Evolutionary conservation across 2,797 vertebrate genomes (phyloP).

Genomic region (Takifugu rubripes): DNA sequence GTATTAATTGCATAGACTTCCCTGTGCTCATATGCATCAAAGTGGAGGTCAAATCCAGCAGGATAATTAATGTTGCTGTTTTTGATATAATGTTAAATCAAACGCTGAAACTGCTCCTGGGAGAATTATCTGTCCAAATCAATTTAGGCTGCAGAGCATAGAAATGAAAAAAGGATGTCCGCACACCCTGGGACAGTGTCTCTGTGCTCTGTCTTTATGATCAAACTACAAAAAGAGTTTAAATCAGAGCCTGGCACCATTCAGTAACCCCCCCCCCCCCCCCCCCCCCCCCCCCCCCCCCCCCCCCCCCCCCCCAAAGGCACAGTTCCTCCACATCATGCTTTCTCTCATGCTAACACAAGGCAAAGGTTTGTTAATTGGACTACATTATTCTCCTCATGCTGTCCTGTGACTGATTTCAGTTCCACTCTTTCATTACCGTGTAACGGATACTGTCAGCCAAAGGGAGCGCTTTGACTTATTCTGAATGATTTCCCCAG

Average conservation of each 20-base stretch:
- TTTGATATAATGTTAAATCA: conserved; percentile 72
- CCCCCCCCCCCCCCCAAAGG: conserved; percentile 16
- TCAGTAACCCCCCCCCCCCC: conserved; percentile 15
- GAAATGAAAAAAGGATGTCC: conserved; percentile 56
- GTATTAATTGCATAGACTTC: conserved; percentile 18
- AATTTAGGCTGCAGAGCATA: conserved; percentile 61
- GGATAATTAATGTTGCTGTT: conserved; percentile 70
- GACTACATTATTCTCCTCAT: conserved; percentile 16
- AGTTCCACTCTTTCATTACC: conserved; percentile 37
- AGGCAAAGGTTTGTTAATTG: conserved; percentile 33
- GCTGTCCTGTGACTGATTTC: conserved; percentile 14
- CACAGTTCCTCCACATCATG: conserved; percentile 9
- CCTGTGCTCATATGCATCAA: conserved; percentile 33
- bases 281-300: conserved; percentile 9
- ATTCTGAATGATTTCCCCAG: conserved; percentile 44
- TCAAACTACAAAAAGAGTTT: conserved; percentile 49
- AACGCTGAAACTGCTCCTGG: conserved; percentile 61
- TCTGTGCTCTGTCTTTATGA: conserved; percentile 40
- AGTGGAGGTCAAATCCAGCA: conserved; percentile 73
- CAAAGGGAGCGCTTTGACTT: conserved; percentile 24
- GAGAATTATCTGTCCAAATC: conserved; percentile 69
- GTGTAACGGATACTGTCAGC: conserved; percentile 21
- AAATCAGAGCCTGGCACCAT: conserved; percentile 16
- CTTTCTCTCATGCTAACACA: conserved; percentile 16
- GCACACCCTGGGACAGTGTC: conserved; percentile 41